Percentiles rank a stretch among this genome's conserved stretches.
Conservation (phyloP, 2,888 invertebrate species). For the Lymantria dispar region DNA sequence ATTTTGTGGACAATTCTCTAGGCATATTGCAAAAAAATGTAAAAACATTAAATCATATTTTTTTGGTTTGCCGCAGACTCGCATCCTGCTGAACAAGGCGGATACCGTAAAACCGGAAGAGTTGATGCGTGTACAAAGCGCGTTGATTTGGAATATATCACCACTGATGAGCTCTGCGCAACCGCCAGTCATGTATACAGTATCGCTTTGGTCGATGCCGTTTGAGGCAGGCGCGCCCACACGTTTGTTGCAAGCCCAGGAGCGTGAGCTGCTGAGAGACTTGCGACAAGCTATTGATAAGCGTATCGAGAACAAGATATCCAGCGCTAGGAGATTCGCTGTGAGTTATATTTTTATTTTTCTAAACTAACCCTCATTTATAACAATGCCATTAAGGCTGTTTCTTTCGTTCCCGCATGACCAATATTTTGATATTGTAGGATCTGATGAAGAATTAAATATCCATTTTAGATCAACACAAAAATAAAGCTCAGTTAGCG, state of each 20-base stretch:
- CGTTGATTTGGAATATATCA: conserved; percentile 98
- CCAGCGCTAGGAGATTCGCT: conserved; percentile 96
- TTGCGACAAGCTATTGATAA: conserved; percentile 92
- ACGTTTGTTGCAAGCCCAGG: conserved; percentile 92
- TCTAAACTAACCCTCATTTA: background rate
- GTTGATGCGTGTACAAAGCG: conserved; percentile 95
- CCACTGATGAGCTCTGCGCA: conserved; percentile 97
- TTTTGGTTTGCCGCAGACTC: conserved; percentile 82
- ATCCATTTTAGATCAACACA: too few relatives aligned
- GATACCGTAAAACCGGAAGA: conserved; percentile 96
- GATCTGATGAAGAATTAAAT: too few relatives aligned
- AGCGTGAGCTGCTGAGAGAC: conserved; percentile 93
- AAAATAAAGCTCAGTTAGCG: too few relatives aligned
- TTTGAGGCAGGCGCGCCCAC: conserved; percentile 91
- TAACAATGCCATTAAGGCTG: background rate
- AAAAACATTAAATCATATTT: background rate
- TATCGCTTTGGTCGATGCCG: conserved; percentile 93
- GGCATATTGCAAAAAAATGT: too few relatives aligned
- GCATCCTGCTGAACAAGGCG: conserved; percentile 96
- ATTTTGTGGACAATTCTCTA: too few relatives aligned
- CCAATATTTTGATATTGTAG: too few relatives aligned
- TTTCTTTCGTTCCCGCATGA: too few relatives aligned
- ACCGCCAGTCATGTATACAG: conserved; percentile 95
- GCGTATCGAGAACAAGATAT: conserved; percentile 96
- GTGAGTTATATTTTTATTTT: conserved; percentile 79